phyloP scores from a whole-genome alignment of 2,888 invertebrate species.

The Chouioia cunea region DNA sequence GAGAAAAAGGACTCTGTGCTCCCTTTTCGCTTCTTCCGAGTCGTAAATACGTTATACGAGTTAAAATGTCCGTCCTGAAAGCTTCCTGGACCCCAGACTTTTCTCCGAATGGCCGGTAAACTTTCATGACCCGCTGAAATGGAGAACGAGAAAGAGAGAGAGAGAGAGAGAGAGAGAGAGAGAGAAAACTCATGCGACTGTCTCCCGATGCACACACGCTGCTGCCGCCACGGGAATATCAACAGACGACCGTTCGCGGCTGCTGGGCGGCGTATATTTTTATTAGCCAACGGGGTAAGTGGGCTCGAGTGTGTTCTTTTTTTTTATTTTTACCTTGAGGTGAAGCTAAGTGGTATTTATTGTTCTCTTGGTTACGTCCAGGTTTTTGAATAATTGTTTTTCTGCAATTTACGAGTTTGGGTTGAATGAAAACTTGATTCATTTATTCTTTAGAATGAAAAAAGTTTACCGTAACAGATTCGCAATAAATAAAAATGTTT shows the following conservation, averaged over 20 bases:
- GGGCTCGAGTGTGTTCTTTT: constrained; percentile 4
- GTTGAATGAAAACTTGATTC: too few species aligned
- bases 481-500: too few species aligned
- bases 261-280: constrained; percentile 16
- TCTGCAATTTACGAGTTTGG: too few species aligned
- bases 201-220: not conserved
- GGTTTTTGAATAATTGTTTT: too few species aligned
- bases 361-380: not conserved
- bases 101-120: constrained; percentile 43
- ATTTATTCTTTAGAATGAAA: too few species aligned
- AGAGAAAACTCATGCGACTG: constrained; percentile 16
- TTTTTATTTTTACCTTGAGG: too few species aligned
- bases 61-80: constrained; percentile 41
- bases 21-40: not conserved
- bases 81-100: constrained; percentile 32
- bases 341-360: constrained; percentile 4
- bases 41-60: constrained; percentile 48
- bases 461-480: too few species aligned
- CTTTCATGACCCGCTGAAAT: constrained; percentile 40
- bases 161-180: constrained; percentile 7
- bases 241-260: not conserved
- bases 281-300: constrained; percentile 23
- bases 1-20: too few species aligned
- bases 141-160: constrained; percentile 2
- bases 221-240: constrained; percentile 7